Evolutionary conservation across 2,797 vertebrate species (phyloP).

Genomic region (Sciurus carolinensis): DNA sequence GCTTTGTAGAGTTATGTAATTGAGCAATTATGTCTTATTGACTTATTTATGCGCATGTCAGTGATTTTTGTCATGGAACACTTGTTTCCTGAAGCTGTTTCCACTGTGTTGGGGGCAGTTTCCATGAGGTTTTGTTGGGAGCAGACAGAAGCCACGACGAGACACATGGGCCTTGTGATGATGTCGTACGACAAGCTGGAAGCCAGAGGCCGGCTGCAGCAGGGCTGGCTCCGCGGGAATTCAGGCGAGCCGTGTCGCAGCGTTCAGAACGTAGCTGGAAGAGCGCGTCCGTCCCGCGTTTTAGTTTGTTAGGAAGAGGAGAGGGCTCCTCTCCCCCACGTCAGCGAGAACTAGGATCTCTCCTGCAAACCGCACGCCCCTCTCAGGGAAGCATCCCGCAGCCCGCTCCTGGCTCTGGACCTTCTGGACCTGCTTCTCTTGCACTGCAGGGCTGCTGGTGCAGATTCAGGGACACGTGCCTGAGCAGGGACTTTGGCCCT

Average conservation of each 20-base stretch:
- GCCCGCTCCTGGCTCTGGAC: background rate
- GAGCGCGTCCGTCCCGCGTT: rapidly evolving
- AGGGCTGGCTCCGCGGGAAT: too few relatives aligned
- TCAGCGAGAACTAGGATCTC: background rate
- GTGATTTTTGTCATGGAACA: background rate
- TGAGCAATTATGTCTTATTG: background rate
- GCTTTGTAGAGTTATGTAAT: background rate
- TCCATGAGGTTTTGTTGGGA: background rate
- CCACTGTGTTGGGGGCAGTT: background rate
- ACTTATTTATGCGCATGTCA: background rate
- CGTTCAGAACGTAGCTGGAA: background rate
- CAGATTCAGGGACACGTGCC: too few relatives aligned
- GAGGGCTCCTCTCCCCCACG: too few relatives aligned
- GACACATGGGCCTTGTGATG: rapidly evolving
- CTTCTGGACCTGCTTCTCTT: too few relatives aligned
- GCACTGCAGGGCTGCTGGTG: too few relatives aligned
- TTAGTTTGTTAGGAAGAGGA: background rate
- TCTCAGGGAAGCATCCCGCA: too few relatives aligned
- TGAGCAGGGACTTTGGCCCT: background rate
- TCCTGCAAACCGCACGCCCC: background rate
- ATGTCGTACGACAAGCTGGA: rapidly evolving
- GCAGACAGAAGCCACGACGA: background rate
- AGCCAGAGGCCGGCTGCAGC: background rate
- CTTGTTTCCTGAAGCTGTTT: background rate
- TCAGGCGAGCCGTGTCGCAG: background rate